A percentile compares a stretch with the other conserved stretches of the same genome.
phyloP scores from a whole-genome alignment of 2,113 vertebrate species.

The Labeo rohita region DNA sequence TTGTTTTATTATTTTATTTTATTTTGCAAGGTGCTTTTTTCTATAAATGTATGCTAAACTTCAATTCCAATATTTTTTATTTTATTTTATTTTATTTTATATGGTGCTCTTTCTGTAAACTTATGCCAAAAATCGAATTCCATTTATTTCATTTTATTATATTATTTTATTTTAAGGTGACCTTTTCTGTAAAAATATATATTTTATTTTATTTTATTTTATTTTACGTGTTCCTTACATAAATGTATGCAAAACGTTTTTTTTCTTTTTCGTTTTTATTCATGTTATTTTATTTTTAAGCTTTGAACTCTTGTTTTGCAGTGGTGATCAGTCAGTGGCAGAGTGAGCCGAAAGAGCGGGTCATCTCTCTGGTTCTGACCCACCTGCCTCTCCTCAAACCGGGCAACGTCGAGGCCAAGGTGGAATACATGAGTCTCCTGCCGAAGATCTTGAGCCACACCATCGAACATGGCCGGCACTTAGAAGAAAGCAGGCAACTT shows the following conservation, averaged over 20 bases:
- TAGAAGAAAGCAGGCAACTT: constrained; percentile 96
- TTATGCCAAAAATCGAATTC: background rate
- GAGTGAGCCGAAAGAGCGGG: constrained; percentile 92
- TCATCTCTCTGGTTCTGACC: constrained; percentile 91
- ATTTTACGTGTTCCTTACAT: background rate
- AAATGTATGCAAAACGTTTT: background rate
- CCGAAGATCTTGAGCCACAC: constrained; percentile 96
- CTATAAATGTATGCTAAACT: too few species aligned
- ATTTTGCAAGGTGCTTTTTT: background rate
- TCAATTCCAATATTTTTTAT: too few species aligned
- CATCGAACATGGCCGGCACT: constrained; percentile 94
- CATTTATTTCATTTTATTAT: background rate
- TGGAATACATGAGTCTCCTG: constrained; percentile 96
- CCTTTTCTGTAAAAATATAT: background rate
- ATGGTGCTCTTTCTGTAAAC: background rate
- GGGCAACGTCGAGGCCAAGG: constrained; percentile 93
- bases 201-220: background rate
- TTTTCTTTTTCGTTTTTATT: background rate
- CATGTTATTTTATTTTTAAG: background rate
- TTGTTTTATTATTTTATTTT: background rate
- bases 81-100: too few species aligned
- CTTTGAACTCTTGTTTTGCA: constrained; percentile 61
- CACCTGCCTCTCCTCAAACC: constrained; percentile 97
- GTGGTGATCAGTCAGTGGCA: constrained; percentile 97
- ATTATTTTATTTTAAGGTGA: background rate